These are phyloP conservation scores for Vanessa atalanta DNA, from an alignment of 1,140 invertebrate genomes.

Conservation along the genomic window DNA sequence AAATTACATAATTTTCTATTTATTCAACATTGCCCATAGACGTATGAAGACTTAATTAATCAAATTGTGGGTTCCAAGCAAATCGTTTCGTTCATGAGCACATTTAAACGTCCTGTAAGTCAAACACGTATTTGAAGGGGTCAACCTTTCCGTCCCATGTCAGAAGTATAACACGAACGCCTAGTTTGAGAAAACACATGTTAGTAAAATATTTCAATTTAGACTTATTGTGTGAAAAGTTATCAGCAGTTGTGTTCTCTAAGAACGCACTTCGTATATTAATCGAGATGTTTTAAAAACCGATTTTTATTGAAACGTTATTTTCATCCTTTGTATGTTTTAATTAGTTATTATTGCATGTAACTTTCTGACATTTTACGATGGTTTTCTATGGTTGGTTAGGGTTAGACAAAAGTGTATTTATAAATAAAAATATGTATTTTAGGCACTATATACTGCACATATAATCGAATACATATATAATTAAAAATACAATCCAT, in stretches of 20 bases:
- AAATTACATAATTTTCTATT: constrained; percentile 4
- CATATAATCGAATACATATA: too few relatives aligned
- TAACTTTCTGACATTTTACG: too few relatives aligned
- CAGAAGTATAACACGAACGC: constrained; percentile 69
- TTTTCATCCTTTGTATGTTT: too few relatives aligned
- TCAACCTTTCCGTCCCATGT: constrained; percentile 58
- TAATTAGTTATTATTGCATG: too few relatives aligned
- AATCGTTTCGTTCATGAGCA: constrained; percentile 49
- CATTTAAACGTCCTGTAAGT: constrained; percentile 46
- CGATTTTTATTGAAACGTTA: neutral
- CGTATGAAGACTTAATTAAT: constrained; percentile 43
- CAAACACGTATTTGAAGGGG: constrained; percentile 51
- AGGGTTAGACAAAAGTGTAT: too few relatives aligned
- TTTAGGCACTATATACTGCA: too few relatives aligned
- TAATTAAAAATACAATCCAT: too few relatives aligned
- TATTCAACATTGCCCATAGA: constrained; percentile 15
- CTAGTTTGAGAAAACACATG: constrained; percentile 57
- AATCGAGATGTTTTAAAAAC: neutral
- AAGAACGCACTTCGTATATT: constrained; percentile 30
- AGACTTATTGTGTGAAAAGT: constrained; percentile 63
- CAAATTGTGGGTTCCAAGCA: constrained; percentile 37
- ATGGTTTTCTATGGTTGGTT: too few relatives aligned
- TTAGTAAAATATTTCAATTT: constrained; percentile 78
- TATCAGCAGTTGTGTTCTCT: constrained; percentile 48
- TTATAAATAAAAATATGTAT: too few relatives aligned